Percentiles rank a stretch among this genome's conserved stretches.
Evolutionary conservation across 2,888 invertebrate genomes (phyloP).

Genomic region (Drepanosiphum platanoidis): DNA sequence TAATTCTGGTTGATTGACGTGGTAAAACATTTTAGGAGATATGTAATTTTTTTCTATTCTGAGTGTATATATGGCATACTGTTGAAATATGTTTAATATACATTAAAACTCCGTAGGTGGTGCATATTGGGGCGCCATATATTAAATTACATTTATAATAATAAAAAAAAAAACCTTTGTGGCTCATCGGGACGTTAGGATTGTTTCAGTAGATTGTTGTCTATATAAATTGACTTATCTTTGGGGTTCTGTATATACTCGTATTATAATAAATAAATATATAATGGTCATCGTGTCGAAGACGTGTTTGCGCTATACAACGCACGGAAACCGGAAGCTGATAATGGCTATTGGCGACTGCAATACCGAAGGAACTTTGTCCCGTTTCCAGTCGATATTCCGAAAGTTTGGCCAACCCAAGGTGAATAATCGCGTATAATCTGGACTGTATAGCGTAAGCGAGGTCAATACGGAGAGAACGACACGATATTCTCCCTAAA

Average conservation of each 20-base stretch:
- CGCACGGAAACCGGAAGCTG: constrained; percentile 48
- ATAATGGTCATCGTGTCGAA: constrained; percentile 10
- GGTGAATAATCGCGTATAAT: constrained; percentile 46
- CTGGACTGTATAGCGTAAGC: constrained; percentile 22
- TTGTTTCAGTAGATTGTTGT: constrained; percentile 27
- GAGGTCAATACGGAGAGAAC: constrained; percentile 39
- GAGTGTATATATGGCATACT: too few species aligned
- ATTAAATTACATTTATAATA: too few species aligned
- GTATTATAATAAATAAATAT: too few species aligned
- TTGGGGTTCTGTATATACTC: background rate
- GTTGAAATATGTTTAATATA: too few species aligned
- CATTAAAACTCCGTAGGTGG: too few species aligned
- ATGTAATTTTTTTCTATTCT: too few species aligned
- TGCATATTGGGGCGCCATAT: too few species aligned
- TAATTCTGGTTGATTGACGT: too few species aligned
- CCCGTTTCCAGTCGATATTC: constrained; percentile 43
- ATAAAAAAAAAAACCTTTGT: background rate
- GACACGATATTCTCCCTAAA: constrained; percentile 41
- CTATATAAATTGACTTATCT: constrained; percentile 45
- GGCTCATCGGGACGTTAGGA: background rate
- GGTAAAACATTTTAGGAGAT: too few species aligned
- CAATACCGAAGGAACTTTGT: constrained; percentile 34
- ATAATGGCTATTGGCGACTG: constrained; percentile 58
- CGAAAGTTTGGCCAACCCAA: constrained; percentile 52
- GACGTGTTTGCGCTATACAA: constrained; percentile 36